Percentiles rank a stretch among this genome's conserved stretches.
Conservation (phyloP, 1,140 invertebrate species). For the Ceratina australensis region DNA sequence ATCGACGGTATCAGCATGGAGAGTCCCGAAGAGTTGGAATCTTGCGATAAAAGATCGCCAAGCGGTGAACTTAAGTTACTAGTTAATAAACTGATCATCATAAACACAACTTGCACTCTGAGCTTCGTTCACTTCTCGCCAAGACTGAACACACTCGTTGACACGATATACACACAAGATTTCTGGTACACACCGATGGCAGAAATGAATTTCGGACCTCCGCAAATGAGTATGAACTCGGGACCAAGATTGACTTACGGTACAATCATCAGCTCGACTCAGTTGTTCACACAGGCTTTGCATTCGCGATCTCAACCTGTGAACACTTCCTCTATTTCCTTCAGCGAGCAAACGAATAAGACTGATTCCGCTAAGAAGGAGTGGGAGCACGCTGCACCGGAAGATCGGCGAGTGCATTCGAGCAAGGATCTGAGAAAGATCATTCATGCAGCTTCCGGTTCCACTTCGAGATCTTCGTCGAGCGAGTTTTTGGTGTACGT, state of each 20-base stretch:
- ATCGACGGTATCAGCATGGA: conserved; percentile 78
- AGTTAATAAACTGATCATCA: conserved; percentile 76
- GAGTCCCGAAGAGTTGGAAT: conserved; percentile 76
- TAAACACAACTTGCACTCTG: conserved; percentile 76
- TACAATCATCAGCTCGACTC: conserved; percentile 77
- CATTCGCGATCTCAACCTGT: conserved; percentile 59
- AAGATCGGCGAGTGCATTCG: conserved; percentile 71
- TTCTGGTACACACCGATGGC: conserved; percentile 78
- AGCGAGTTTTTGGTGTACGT: conserved; percentile 70
- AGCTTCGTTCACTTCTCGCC: conserved; percentile 77
- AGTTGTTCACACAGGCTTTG: conserved; percentile 77
- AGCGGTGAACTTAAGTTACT: conserved; percentile 73
- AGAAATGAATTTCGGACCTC: conserved; percentile 77
- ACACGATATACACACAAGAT: conserved; percentile 76
- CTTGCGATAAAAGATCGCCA: conserved; percentile 74
- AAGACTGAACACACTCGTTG: conserved; percentile 72
- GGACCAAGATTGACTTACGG: conserved; percentile 76
- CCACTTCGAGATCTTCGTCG: conserved; percentile 48
- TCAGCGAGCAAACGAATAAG: conserved; percentile 47
- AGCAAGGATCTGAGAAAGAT: conserved; percentile 73
- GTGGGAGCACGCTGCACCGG: conserved; percentile 74
- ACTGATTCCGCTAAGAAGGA: conserved; percentile 74
- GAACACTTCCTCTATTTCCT: conserved; percentile 17
- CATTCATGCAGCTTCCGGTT: conserved; percentile 59
- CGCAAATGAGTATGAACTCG: conserved; percentile 77